Evolutionary conservation across 2,113 vertebrate species (phyloP).

Genomic region (Formicarius rufipectus): DNA sequence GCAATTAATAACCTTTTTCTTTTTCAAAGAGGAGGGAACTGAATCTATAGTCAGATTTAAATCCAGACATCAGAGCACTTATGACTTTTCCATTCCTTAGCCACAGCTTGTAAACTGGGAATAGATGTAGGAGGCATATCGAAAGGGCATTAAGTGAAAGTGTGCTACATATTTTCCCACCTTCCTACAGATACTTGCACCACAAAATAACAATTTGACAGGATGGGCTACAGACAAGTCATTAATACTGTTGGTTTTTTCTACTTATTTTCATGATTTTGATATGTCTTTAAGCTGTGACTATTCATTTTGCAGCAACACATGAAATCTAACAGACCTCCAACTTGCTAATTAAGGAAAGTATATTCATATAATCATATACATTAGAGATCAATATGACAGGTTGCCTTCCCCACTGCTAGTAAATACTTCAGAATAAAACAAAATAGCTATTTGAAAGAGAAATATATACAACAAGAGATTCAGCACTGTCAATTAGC

Average conservation of each 20-base stretch:
- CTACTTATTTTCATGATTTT: not conserved
- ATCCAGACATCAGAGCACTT: not conserved
- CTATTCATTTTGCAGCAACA: conserved; percentile 7
- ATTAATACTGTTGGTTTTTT: not conserved
- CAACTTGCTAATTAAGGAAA: conserved; percentile 12
- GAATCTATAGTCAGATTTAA: not conserved
- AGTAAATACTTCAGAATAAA: conserved; percentile 8
- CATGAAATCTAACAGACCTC: not conserved
- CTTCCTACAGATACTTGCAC: not conserved
- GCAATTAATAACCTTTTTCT: not conserved
- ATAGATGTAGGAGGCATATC: conserved; percentile 10
- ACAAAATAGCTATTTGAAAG: not conserved
- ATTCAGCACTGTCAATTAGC: not conserved
- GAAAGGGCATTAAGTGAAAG: conserved; percentile 26
- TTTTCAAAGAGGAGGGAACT: not conserved
- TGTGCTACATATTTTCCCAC: not conserved
- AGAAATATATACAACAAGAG: not conserved
- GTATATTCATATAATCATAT: conserved; percentile 6
- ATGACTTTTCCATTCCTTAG: not conserved
- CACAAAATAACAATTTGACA: not conserved
- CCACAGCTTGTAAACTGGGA: not conserved
- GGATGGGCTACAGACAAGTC: not conserved
- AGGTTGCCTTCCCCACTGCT: not conserved
- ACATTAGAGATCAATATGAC: conserved; percentile 24
- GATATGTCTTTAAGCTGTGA: not conserved